Evolutionary conservation across 2,797 vertebrate species (phyloP), one percentile per base, ranked within the genome.

Genomic region (Darevskia nairensis): DNA sequence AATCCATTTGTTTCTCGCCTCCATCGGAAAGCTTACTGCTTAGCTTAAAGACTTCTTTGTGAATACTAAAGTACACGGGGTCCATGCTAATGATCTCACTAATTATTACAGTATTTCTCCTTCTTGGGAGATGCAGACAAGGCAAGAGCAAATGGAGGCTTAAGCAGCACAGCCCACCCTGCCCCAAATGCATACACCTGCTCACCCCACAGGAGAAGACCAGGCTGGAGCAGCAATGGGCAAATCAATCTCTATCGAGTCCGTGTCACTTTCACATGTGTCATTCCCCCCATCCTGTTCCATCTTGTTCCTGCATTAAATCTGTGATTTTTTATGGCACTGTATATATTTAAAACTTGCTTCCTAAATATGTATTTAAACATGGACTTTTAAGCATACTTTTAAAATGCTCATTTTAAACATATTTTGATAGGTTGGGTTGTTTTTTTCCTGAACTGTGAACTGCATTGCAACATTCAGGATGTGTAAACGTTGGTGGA

Each of bases 91-190:
- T 97, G 95, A 97, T 96, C 92, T 95, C 88, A 91, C 95, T 97
- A 97, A 97, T 97, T 96, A 96, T 96, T 97, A 96, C 92, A 82
- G 89, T 96, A 95, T 97, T 97, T 96, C 95, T 96, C 95, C 35
- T 50, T 72, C 35, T 9, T 5, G 55, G n/a, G 6, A 75, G 68
- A 96, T 94, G 92, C 66, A 93, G 93, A 92, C 86, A 93, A 94
- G 94, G 89, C 91, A 94, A 91, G 91, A 8, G 35, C 35, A 61
- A 35, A 46, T 8, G 4, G 41, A 68, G 35, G 13, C 15, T 50
- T 9, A 11, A 50, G 46, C 15, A 39, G 17, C 25, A 66, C 1
- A 35, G 8, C 6, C 32, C 41, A 4, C 35, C 5, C 2, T 7
- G 21, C 11, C 27, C 3, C 29, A 55, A 4, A 44, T 5, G 4